Conservation (phyloP, 2,888 invertebrate species). For the Platycheirus rosarum region DNA sequence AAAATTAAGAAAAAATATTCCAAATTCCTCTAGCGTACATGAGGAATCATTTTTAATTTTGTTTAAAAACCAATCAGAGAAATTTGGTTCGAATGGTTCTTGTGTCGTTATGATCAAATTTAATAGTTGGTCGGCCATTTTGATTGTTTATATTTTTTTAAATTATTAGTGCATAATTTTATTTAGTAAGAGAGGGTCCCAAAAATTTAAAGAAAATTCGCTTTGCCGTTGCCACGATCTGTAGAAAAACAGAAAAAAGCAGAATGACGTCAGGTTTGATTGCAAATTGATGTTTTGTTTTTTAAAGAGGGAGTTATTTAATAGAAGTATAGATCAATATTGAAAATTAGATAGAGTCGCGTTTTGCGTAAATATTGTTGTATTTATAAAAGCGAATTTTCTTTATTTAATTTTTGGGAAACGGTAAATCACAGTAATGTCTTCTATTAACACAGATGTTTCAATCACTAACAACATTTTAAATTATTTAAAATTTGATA, state of each 20-base stretch:
- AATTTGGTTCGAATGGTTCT: constrained; percentile 68
- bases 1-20: constrained; percentile 84
- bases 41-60: constrained; percentile 67
- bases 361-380: constrained; percentile 20
- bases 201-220: constrained; percentile 73
- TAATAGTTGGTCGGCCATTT: constrained; percentile 68
- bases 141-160: background rate
- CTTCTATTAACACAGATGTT: too few species aligned
- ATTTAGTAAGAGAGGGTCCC: constrained; percentile 37
- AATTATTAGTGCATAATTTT: constrained; percentile 29
- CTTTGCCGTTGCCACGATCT: constrained; percentile 66
- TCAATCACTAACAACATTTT: too few species aligned
- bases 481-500: too few species aligned
- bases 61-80: constrained; percentile 76
- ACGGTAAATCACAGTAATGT: too few species aligned
- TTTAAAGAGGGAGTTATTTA: constrained; percentile 17
- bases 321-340: constrained; percentile 41
- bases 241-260: constrained; percentile 70
- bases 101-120: constrained; percentile 57
- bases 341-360: constrained; percentile 57
- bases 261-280: constrained; percentile 65
- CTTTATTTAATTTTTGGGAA: constrained; percentile 46
- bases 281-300: constrained; percentile 45
- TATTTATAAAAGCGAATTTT: constrained; percentile 65
- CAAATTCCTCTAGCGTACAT: constrained; percentile 83